These are phyloP conservation scores for Esox masquinongy DNA, from an alignment of 2,797 vertebrate genomes.

Conservation along the genomic window DNA sequence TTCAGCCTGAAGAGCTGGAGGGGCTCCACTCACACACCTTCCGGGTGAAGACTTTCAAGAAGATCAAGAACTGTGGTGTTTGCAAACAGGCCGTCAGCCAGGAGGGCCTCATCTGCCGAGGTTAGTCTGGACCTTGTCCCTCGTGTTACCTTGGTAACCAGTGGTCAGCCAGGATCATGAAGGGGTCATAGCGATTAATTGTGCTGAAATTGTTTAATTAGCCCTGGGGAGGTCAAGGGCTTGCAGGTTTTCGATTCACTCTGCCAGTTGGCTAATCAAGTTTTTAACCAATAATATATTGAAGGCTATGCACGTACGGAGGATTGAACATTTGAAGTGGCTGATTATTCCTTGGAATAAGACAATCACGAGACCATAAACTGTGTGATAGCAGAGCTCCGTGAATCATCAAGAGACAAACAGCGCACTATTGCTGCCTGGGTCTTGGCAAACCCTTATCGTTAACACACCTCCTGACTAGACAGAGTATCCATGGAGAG, in stretches of 20 bases:
- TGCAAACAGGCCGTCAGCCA: conserved; percentile 89
- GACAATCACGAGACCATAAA: background rate
- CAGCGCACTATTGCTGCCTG: background rate
- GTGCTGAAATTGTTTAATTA: background rate
- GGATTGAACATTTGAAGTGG: background rate
- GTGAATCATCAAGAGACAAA: background rate
- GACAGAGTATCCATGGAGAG: too few species aligned
- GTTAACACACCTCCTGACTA: background rate
- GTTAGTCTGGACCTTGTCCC: conserved; percentile 68
- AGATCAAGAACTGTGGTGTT: conserved; percentile 88
- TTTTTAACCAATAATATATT: background rate
- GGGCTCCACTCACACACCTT: conserved; percentile 87
- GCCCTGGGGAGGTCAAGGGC: background rate
- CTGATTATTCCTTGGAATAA: background rate
- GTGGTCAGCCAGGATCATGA: background rate
- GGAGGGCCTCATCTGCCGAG: conserved; percentile 92
- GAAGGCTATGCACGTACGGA: background rate
- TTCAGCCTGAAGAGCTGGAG: conserved; percentile 91
- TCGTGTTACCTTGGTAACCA: background rate
- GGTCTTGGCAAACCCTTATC: background rate
- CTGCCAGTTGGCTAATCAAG: background rate
- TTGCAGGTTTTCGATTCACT: background rate
- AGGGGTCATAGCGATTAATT: background rate
- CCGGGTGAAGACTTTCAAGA: conserved; percentile 94
- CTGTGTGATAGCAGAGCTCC: background rate